Evolutionary conservation across 1,140 invertebrate genomes (phyloP).

Genomic region (Adoxophyes honmai): DNA sequence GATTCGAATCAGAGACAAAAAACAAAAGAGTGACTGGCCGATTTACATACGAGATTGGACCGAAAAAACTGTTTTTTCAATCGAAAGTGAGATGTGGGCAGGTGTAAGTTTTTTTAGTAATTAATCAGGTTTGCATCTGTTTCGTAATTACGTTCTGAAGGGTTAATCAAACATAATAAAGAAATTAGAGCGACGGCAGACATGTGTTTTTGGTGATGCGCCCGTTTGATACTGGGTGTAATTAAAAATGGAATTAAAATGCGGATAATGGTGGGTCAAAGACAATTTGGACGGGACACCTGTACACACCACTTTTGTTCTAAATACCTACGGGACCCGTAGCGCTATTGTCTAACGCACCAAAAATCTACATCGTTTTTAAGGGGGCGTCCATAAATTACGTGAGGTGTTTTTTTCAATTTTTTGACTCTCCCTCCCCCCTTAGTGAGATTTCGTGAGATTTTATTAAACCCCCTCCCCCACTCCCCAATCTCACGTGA

Average conservation of each 20-base stretch:
- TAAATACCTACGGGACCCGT: too few species aligned
- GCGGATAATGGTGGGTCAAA: neutral
- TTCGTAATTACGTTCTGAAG: constrained; percentile 61
- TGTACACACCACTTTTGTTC: too few species aligned
- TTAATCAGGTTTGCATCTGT: constrained; percentile 68
- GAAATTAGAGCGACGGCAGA: constrained; percentile 52
- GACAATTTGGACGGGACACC: too few species aligned
- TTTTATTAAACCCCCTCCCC: too few species aligned
- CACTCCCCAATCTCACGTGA: too few species aligned
- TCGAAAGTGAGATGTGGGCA: constrained; percentile 64
- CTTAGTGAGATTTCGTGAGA: too few species aligned
- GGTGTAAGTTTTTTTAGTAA: constrained; percentile 64
- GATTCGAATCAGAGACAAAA: constrained; percentile 27
- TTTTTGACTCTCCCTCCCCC: too few species aligned
- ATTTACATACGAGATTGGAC: constrained; percentile 64
- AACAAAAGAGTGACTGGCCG: constrained; percentile 57
- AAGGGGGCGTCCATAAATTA: too few species aligned
- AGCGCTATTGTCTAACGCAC: too few species aligned
- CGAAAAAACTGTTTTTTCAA: constrained; percentile 41
- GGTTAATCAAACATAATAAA: constrained; percentile 75
- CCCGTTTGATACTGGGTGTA: constrained; percentile 1
- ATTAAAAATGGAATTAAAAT: constrained; percentile 19
- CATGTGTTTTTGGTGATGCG: constrained; percentile 41
- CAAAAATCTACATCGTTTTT: too few species aligned
- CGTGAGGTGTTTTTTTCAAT: too few species aligned